A percentile compares a stretch with the other conserved stretches of the same genome.
Conservation (phyloP, 2,797 vertebrate genomes). For the Micrastur ruficollis region DNA sequence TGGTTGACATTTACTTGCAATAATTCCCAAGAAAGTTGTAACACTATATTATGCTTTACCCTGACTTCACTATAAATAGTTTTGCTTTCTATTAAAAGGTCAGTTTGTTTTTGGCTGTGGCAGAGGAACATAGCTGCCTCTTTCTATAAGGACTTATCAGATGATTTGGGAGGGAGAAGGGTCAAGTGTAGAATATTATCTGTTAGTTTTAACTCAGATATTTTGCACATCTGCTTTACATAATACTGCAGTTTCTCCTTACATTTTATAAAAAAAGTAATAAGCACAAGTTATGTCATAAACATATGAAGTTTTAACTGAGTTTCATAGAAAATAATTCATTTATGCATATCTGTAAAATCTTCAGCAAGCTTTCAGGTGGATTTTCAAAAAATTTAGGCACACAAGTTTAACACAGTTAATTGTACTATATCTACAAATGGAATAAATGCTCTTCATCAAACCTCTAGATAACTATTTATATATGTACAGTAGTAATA, state of each 20-base stretch:
- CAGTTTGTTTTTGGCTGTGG: background rate
- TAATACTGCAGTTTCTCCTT: background rate
- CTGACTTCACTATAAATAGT: background rate
- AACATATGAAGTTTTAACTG: background rate
- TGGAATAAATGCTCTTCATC: background rate
- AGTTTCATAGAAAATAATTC: background rate
- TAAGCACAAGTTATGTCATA: background rate
- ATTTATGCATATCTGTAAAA: background rate
- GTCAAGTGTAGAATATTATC: background rate
- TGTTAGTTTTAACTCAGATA: background rate
- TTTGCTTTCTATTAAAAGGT: conserved; percentile 33
- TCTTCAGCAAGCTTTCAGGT: background rate
- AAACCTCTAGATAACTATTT: background rate
- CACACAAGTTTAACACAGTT: background rate
- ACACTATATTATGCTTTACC: background rate
- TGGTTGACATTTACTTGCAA: background rate
- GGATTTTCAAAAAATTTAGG: background rate
- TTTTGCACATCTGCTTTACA: background rate
- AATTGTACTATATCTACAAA: background rate
- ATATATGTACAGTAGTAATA: background rate
- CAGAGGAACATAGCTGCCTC: background rate
- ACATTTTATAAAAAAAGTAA: background rate
- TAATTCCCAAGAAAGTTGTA: background rate
- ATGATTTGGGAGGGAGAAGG: background rate
- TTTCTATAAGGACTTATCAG: background rate